These are phyloP conservation scores for Hylaea fasciaria DNA, from an alignment of 2,888 invertebrate genomes.

Conservation along the genomic window DNA sequence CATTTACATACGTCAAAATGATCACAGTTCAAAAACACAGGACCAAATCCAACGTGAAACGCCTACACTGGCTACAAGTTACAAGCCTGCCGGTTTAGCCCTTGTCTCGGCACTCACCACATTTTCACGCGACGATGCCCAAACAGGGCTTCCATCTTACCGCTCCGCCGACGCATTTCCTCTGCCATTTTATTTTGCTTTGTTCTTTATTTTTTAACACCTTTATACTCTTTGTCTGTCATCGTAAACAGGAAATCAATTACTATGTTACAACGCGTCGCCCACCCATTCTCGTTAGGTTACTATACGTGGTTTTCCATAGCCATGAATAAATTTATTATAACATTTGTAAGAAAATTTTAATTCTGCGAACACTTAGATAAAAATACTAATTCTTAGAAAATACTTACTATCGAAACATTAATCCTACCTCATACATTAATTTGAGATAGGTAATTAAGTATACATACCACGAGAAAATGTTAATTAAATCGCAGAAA, in stretches of 20 bases:
- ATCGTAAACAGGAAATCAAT: constrained; percentile 16
- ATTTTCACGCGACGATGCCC: constrained; percentile 66
- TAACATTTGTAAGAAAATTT: no score
- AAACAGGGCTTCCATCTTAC: constrained; percentile 75
- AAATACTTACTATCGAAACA: no score
- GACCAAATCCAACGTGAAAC: no score
- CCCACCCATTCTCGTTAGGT: constrained; percentile 7
- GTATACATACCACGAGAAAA: no score
- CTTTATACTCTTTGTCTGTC: constrained; percentile 22
- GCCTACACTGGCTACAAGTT: constrained; percentile 31
- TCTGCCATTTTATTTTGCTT: constrained; percentile 40
- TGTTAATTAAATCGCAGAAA: no score
- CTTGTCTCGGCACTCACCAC: constrained; percentile 58
- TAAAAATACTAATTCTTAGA: no score
- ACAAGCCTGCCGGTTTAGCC: constrained; percentile 66
- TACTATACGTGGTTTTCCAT: background rate
- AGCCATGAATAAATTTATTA: background rate
- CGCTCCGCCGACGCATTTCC: constrained; percentile 59
- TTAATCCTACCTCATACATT: no score
- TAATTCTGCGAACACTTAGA: no score
- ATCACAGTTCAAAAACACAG: no score
- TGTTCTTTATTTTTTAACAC: constrained; percentile 19
- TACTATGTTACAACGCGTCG: constrained; percentile 20
- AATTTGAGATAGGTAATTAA: no score
- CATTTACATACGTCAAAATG: no score